Evolutionary conservation across 64 coral and sea anemone species (phyloP), one percentile per base, ranked within the genome.

Genomic region (Catalaphyllia jardinei): DNA sequence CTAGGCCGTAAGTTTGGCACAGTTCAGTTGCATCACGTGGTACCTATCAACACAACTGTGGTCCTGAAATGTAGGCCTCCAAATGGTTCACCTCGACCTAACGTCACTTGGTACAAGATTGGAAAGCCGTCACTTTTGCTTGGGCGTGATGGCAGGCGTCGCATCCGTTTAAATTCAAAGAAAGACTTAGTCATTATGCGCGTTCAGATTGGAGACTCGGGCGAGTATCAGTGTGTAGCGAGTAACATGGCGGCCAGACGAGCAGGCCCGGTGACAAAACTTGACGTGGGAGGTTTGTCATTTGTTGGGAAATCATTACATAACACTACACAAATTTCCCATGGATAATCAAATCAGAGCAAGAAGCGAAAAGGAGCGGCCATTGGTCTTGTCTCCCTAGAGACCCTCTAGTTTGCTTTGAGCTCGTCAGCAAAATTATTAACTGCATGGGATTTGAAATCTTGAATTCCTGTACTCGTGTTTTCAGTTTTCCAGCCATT

Each of bases 31-130:
- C 5, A 31, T 13, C 54, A 30, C 52, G 78, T 80, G 54, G 78
- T 11, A 52, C 13, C 16, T 80, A 13, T 13, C 24, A 60, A 80
- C 27, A 31, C 52, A 12, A 60, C 78, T 10, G 78, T 60, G n/a
- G 55, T 80, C 52, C 27, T 80, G 18, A 52, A 17, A 16, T 80
- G 78, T 25, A 3, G 16, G 54, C 78, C 78, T 22, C 78, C 78
- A 29, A 0, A 3, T 13, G 78, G 78, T 7, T 80, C 78, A 7
- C 78, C 78, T 16, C 54, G 4, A 31, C 52, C 78, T 0, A 62
- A 60, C 7, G 31, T 80, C 78, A 80, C 78, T 28, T 80, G 78
- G 78, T 61, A 80, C 55, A 80, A 80, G 17, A 80, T 60, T 61
- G 78, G 78, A 28, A 50, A 80, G 24, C 29, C 78, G 7, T 29